phyloP scores from a whole-genome alignment of 2,113 vertebrate species.

The Odocoileus hemionus region DNA sequence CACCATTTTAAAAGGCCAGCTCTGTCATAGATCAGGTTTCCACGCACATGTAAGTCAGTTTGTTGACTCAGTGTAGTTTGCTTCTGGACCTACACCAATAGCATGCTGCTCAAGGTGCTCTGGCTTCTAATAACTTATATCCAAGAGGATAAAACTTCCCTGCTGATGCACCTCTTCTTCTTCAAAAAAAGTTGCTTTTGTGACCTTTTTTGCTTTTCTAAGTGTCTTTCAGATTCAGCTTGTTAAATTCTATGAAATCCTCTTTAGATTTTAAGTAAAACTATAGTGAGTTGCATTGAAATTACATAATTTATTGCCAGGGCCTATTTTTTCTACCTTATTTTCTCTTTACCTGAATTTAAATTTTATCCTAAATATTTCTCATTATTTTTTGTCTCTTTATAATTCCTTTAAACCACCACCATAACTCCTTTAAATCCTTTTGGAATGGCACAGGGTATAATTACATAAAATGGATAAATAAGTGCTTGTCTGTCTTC shows the following conservation, averaged over 20 bases:
- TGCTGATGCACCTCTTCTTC: neutral
- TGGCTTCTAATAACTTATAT: neutral
- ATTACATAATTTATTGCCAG: neutral
- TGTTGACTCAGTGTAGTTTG: too few species aligned
- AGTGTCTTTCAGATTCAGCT: neutral
- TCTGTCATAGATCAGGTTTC: neutral
- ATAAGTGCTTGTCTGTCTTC: neutral
- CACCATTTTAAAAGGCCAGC: neutral
- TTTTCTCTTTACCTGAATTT: constrained; percentile 24
- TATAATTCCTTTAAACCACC: neutral
- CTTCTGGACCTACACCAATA: neutral
- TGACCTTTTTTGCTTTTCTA: neutral
- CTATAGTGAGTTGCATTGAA: neutral
- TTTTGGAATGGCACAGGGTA: neutral
- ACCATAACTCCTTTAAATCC: neutral
- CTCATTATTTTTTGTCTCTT: neutral
- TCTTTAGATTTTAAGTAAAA: neutral
- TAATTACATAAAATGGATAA: neutral
- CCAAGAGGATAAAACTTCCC: neutral
- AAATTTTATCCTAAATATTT: neutral
- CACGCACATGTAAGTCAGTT: rapidly evolving
- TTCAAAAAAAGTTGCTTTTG: neutral
- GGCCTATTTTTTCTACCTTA: neutral
- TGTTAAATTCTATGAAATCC: neutral
- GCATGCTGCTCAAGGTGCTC: neutral